Conservation (phyloP, 2,113 vertebrate species). For the Pristiophorus japonicus region DNA sequence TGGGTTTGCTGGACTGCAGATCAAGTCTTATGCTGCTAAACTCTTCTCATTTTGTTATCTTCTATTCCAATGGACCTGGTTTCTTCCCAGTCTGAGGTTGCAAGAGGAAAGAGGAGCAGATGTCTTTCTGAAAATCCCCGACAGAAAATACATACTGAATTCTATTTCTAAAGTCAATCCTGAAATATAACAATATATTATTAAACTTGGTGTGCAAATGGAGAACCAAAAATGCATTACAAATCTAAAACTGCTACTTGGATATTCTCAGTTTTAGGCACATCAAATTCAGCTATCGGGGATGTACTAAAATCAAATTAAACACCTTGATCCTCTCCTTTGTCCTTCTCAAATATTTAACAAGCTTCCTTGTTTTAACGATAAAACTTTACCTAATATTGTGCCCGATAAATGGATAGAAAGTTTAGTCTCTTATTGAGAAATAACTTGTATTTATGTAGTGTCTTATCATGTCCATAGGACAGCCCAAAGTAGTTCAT, state of each 20-base stretch:
- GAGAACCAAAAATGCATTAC: neutral
- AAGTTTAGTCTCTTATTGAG: too few relatives aligned
- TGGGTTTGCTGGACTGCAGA: neutral
- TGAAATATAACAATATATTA: neutral
- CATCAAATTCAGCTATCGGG: too few relatives aligned
- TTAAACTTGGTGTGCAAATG: neutral
- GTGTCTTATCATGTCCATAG: too few relatives aligned
- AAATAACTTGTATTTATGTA: too few relatives aligned
- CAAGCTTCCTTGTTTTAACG: too few relatives aligned
- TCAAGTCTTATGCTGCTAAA: neutral
- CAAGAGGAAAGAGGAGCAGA: too few relatives aligned
- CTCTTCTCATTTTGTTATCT: neutral
- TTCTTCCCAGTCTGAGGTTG: neutral
- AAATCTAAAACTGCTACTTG: neutral
- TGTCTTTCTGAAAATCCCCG: neutral
- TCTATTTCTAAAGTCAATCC: neutral
- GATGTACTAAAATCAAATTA: too few relatives aligned
- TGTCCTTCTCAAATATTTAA: too few relatives aligned
- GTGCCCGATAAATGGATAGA: too few relatives aligned
- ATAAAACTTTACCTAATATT: too few relatives aligned
- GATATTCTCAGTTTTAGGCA: neutral
- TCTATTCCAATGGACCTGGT: neutral
- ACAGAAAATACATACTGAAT: neutral
- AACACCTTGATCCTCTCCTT: too few relatives aligned
- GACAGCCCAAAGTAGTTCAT: too few relatives aligned